A percentile compares a stretch with the other conserved stretches of the same genome.
Conservation (phyloP, 1,140 invertebrate species). For the Drosophila pectinifera region DNA sequence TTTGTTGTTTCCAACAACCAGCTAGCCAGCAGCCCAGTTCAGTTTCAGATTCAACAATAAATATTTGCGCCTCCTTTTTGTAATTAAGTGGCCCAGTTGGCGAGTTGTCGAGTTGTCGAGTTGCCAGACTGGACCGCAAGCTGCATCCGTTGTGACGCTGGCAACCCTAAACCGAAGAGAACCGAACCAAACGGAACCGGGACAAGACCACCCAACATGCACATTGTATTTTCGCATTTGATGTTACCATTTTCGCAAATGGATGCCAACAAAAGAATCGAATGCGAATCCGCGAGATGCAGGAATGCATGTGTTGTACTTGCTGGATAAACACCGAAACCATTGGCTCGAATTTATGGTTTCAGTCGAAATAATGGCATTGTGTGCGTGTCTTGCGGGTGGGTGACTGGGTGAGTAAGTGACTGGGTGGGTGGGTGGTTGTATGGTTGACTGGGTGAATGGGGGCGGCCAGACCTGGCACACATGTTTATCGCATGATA, state of each 20-base stretch:
- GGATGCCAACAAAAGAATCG: conserved; percentile 22
- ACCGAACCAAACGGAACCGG: neutral
- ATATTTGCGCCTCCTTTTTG: conserved; percentile 40
- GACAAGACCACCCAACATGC: conserved; percentile 14
- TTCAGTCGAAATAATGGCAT: conserved; percentile 28
- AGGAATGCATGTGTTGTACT: conserved; percentile 45
- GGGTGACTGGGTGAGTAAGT: neutral
- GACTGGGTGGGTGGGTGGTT: neutral
- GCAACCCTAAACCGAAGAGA: conserved; percentile 20
- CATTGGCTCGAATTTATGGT: conserved; percentile 37
- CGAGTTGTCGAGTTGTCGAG: neutral
- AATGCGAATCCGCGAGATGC: conserved; percentile 18
- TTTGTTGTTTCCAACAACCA: conserved; percentile 23
- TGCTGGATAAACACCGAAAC: conserved; percentile 32
- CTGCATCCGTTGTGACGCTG: conserved; percentile 20
- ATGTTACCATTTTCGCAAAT: conserved; percentile 9
- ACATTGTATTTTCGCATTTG: conserved; percentile 10
- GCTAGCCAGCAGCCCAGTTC: conserved; percentile 18
- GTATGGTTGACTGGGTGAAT: conserved; percentile 1
- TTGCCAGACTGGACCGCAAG: neutral
- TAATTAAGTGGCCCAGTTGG: conserved; percentile 21
- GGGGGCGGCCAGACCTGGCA: conserved; percentile 27
- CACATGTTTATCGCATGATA: conserved; percentile 45
- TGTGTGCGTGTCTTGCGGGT: conserved; percentile 13
- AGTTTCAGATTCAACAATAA: conserved; percentile 32